These are phyloP conservation scores for Idaea dimidiata DNA, from an alignment of 2,888 invertebrate genomes.

Conservation along the genomic window DNA sequence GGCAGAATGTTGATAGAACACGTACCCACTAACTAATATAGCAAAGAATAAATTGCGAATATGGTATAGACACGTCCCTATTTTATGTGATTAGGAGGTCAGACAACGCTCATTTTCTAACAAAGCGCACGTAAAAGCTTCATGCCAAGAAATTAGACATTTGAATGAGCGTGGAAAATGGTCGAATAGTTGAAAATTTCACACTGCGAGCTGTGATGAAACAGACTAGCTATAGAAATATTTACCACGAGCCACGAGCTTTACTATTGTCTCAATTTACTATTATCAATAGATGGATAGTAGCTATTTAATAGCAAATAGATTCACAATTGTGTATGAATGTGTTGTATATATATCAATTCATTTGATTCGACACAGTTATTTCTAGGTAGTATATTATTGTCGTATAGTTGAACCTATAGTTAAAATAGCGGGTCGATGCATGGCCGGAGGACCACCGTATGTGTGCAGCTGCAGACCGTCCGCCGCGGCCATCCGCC, in stretches of 20 bases:
- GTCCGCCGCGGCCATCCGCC: conserved; percentile 17
- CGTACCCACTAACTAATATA: conserved; percentile 23
- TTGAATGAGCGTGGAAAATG: conserved; percentile 20
- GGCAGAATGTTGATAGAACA: conserved; percentile 29
- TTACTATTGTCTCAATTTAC: not conserved
- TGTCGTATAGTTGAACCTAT: not conserved
- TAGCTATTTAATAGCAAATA: not conserved
- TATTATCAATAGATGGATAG: not conserved
- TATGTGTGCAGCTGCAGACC: conserved; percentile 34
- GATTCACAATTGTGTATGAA: not conserved
- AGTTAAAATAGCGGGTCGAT: conserved; percentile 10
- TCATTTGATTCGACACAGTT: not conserved
- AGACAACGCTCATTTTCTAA: conserved; percentile 17
- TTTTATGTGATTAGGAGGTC: conserved; percentile 18
- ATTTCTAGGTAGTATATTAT: not conserved
- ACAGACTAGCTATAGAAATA: conserved; percentile 8
- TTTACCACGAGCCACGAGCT: not conserved
- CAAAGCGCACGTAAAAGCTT: conserved; percentile 13
- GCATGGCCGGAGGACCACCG: conserved; percentile 27
- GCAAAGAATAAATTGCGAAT: conserved; percentile 17
- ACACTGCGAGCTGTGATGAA: conserved; percentile 18
- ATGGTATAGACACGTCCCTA: conserved; percentile 5
- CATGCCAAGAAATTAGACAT: conserved; percentile 29
- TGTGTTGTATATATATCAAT: not conserved
- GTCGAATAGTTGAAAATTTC: conserved; percentile 24